Base-by-base conservation (phyloP, 2,797 vertebrate species). In the Macrochelys suwanniensis region DNA sequence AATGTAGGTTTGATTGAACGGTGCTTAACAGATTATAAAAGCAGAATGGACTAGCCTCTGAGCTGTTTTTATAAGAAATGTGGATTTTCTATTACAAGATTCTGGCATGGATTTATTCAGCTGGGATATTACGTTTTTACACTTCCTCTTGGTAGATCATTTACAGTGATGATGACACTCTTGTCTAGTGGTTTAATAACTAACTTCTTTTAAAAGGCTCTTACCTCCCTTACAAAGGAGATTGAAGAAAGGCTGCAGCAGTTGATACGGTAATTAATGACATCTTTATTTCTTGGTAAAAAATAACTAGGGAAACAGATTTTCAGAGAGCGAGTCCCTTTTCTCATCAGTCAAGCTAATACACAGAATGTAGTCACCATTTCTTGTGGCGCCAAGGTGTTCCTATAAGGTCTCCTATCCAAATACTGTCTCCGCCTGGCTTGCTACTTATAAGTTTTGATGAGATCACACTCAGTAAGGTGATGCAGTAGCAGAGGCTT, bases 21-120 rank as follows among this genome's bases (percentile, higher is more conserved):
- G 54, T 91, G 45, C 94, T 96, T 84, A 85, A 87, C 71, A 94
- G 78, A 84, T 90, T 94, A 93, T 82, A 87, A 87, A 76, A 87
- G 81, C 57, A 86, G 89, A 92, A 28, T 25, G 26, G 53, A 80
- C 86, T 94, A 61, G 47, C 79, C 85, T 92, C 87, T 74, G 56
- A 89, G 78, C 54, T 93, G 57, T 93, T 97, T 84, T 86, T 61
- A 90, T 57, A 1, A 81, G n/a, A 94, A 93, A 87, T 89, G 31
- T 0, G 2, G 92, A 87, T 82, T 94, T 33, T 65, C 28, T 84
- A 92, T 21, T 80, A 77, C 26, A 65, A 45, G 21, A 94, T 49
- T 88, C 89, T 77, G 71, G 45, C 91, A 25, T 78, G 37, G 13
- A 81, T 93, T 92, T 88, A 57, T 1, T 2, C 49, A 86, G 25